A percentile compares a stretch with the other conserved stretches of the same genome.
Evolutionary conservation across 2,113 vertebrate species (phyloP).

Genomic region (Hypomesus transpacificus): DNA sequence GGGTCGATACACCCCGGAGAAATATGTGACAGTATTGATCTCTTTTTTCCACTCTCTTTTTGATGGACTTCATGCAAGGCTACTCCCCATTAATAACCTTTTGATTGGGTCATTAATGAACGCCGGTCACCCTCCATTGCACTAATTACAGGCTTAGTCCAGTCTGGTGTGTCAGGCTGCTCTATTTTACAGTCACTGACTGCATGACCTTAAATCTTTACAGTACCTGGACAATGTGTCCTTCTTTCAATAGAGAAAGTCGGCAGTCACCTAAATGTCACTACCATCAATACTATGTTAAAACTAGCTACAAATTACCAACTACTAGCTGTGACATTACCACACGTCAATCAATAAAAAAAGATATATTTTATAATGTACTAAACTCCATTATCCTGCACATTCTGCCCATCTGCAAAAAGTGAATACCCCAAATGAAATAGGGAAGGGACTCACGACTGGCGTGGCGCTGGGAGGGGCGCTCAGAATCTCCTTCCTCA

Average conservation of each 20-base stretch:
- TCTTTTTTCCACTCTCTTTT: conserved; percentile 74
- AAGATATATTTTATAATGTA: too few species aligned
- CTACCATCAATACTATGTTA: too few species aligned
- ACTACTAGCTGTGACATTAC: too few species aligned
- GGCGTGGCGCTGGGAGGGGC: conserved; percentile 59
- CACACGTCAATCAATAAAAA: too few species aligned
- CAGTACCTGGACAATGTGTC: background rate
- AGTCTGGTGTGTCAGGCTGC: conserved; percentile 15
- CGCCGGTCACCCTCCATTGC: conserved; percentile 71
- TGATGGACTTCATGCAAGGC: conserved; percentile 71
- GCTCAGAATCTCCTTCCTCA: conserved; percentile 56
- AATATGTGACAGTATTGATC: conserved; percentile 41
- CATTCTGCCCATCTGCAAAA: too few species aligned
- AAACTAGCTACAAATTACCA: too few species aligned
- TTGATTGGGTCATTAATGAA: conserved; percentile 84
- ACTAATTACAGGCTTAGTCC: conserved; percentile 61
- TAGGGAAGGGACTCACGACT: conserved; percentile 67
- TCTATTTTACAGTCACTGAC: conserved; percentile 13
- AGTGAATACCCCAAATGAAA: background rate
- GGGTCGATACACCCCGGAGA: conserved; percentile 35
- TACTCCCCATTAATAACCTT: conserved; percentile 82
- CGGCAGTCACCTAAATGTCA: too few species aligned
- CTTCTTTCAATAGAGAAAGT: background rate
- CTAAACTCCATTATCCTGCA: too few species aligned
- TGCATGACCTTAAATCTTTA: background rate